Percentiles rank a stretch among this genome's conserved stretches.
phyloP scores from a whole-genome alignment of 23 tunicate genomes.

The Trididemnum miniatum region DNA sequence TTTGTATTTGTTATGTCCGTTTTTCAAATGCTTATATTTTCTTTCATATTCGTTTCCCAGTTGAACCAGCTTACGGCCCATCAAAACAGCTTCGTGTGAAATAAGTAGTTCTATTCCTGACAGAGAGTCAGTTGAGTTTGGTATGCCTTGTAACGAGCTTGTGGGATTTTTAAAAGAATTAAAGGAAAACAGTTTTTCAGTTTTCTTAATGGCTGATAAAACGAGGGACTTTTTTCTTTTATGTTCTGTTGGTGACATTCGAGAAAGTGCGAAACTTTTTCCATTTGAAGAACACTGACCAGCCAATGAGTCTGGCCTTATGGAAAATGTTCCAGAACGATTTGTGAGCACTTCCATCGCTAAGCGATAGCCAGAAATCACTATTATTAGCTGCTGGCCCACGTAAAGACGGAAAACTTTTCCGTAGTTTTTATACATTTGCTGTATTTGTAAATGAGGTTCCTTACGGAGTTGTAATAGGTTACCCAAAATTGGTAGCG shows the following conservation, averaged over 20 bases:
- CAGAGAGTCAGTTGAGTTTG: background rate
- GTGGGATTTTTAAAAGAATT: background rate
- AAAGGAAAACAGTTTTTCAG: background rate
- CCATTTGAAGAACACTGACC: constrained; percentile 26
- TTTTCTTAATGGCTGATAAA: constrained; percentile 38
- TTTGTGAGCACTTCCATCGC: constrained; percentile 19
- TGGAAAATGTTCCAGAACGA: constrained; percentile 46
- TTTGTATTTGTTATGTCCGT: background rate
- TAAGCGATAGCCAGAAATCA: constrained; percentile 19
- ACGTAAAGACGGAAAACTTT: constrained; percentile 36
- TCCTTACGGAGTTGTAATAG: constrained; percentile 16
- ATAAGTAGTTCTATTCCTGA: constrained; percentile 5
- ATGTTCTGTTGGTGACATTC: constrained; percentile 35
- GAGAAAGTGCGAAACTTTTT: constrained; percentile 44
- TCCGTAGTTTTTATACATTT: constrained; percentile 44
- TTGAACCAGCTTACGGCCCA: constrained; percentile 34
- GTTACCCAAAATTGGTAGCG: constrained; percentile 59
- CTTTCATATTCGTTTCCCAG: background rate
- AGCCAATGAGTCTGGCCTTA: constrained; percentile 35
- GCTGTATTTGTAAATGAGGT: constrained; percentile 7
- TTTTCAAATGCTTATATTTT: background rate
- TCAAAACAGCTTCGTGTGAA: constrained; percentile 18
- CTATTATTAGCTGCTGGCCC: constrained; percentile 15
- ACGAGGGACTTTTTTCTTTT: constrained; percentile 32
- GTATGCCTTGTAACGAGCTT: background rate